These are phyloP conservation scores for Pterocles burchelli DNA, from an alignment of 2,113 vertebrate genomes.

Conservation along the genomic window DNA sequence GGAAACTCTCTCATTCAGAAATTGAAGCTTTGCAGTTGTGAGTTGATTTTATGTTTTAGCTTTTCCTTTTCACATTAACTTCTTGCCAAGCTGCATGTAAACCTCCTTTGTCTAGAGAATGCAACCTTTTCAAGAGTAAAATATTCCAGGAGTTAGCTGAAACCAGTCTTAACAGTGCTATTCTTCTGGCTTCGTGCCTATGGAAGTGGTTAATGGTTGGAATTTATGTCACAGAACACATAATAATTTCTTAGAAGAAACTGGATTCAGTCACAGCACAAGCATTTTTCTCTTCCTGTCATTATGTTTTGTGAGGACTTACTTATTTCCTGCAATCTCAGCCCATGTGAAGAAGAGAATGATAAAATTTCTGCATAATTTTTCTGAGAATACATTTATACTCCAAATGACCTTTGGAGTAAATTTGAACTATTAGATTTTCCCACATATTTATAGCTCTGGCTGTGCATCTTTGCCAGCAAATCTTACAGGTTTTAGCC, in stretches of 20 bases:
- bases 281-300: slow-evolving; percentile 68
- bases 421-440: slow-evolving; percentile 66
- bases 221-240: slow-evolving; percentile 65
- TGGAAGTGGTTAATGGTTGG: slow-evolving; percentile 60
- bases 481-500: slow-evolving; percentile 15
- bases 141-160: slow-evolving; percentile 34
- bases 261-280: slow-evolving; percentile 60
- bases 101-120: slow-evolving; percentile 52
- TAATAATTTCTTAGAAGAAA: slow-evolving; percentile 66
- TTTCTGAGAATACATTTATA: slow-evolving; percentile 67
- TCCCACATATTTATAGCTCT: slow-evolving; percentile 63
- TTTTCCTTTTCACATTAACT: slow-evolving; percentile 29
- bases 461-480: not conserved
- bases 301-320: slow-evolving; percentile 55
- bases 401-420: slow-evolving; percentile 57
- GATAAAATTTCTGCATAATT: slow-evolving; percentile 60
- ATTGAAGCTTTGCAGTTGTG: slow-evolving; percentile 78
- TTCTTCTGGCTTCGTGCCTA: slow-evolving; percentile 58
- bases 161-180: not conserved
- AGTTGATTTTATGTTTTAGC: slow-evolving; percentile 59
- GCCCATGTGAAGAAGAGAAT: slow-evolving; percentile 52
- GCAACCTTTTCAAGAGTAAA: slow-evolving; percentile 1
- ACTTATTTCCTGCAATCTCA: slow-evolving; percentile 56
- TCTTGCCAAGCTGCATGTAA: slow-evolving; percentile 54
- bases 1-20: slow-evolving; percentile 78